Base-by-base conservation (phyloP, 2,113 vertebrate genomes). In the Formicarius rufipectus region DNA sequence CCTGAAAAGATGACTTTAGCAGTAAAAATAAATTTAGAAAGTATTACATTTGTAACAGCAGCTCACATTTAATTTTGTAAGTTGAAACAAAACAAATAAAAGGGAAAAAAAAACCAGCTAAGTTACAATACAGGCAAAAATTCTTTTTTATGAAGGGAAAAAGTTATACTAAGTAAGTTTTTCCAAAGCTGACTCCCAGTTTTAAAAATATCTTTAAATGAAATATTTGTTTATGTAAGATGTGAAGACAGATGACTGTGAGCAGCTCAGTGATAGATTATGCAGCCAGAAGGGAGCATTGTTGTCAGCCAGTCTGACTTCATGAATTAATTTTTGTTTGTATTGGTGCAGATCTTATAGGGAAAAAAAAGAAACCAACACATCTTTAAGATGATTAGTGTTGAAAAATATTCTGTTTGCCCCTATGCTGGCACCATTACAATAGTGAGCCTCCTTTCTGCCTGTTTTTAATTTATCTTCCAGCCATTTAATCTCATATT, bases 401-500 rank as follows among this genome's bases (percentile, higher is more conserved):
- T 45, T 86, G 59, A 90, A 94, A 93, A 96, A 85, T 90, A 45
- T 90, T 93, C 37, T 77, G 1, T 88, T 95, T 90, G 68, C 72
- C 30, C 60, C 59, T 74, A 3, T 62, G 21, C 39, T 92, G 90
- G 35, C 76, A 59, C 21, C 27, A 14, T 88, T 93, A 74, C 75
- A 80, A 80, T 94, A 88, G 4, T 49, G 72, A 90, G 71, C 58
- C 50, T 88, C 79, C 62, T 63, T 84, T 93, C 50, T 50, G 45
- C 33, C 55, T 83, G 59, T 55, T 71, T 88, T 55, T 86, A 74
- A 90, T 90, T 86, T 94, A 62, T 93, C 82, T 96, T 90, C 42
- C 50, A 80, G 20, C 75, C n/a, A 69, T 92, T 93, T 96, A 93
- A 91, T 95, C 90, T 94, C 83, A 55, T 90, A 73, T 83, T 92